Percentiles rank a stretch among this genome's conserved stretches.
Conservation (phyloP, 2,113 vertebrate genomes). For the Dromas ardeola region DNA sequence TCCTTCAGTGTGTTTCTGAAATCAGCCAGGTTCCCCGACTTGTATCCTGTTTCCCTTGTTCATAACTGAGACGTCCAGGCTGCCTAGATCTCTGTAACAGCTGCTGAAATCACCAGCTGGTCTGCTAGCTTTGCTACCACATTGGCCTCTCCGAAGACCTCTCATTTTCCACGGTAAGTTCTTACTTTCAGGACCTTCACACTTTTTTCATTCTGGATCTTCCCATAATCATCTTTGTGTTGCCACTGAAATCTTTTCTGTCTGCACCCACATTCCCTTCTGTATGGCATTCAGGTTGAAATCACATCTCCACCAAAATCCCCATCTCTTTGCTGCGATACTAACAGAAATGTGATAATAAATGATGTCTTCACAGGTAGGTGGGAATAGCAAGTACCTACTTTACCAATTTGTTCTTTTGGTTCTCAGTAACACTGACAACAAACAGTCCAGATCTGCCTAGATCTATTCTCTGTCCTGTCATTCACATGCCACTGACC, state of each 20-base stretch:
- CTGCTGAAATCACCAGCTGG: neutral
- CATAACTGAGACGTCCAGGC: neutral
- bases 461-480: neutral
- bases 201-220: neutral
- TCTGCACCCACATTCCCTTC: neutral
- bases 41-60: neutral
- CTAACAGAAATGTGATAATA: neutral
- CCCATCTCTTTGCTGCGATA: neutral
- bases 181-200: neutral
- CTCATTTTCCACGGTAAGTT: neutral
- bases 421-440: neutral
- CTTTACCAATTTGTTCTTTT: neutral
- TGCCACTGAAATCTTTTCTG: conserved; percentile 3
- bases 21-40: neutral
- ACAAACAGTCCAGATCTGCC: neutral
- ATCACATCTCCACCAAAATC: neutral
- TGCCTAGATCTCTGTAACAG: neutral
- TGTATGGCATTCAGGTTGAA: neutral
- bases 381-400: neutral
- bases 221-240: neutral
- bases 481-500: neutral
- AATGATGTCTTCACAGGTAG: neutral
- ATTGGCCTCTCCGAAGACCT: neutral
- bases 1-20: neutral
- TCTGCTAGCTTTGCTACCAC: neutral